Evolutionary conservation across 2,888 invertebrate genomes (phyloP).

Genomic region (Galeruca laticollis): DNA sequence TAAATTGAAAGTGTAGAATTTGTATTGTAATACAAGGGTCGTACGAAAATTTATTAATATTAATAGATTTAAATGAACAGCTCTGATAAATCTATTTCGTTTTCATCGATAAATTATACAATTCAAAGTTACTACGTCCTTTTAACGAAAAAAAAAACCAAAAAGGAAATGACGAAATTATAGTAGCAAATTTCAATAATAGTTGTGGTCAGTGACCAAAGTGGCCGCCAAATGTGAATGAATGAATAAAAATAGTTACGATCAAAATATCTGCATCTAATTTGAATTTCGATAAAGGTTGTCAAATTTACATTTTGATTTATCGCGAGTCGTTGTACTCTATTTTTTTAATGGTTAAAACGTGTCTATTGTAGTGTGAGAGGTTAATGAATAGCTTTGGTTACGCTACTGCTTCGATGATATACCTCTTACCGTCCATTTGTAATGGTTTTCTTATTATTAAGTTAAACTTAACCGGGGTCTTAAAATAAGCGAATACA

Average conservation of each 20-base stretch:
- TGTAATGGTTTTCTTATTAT: conserved; percentile 13
- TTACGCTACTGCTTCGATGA: conserved; percentile 2
- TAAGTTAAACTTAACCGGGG: neutral
- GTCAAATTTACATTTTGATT: neutral
- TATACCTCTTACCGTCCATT: conserved; percentile 16
- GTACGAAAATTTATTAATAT: neutral
- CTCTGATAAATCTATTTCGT: neutral
- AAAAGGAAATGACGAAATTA: neutral
- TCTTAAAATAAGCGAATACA: conserved; percentile 17
- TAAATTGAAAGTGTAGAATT: too few relatives aligned
- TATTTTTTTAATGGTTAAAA: too few relatives aligned
- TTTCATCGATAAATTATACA: neutral
- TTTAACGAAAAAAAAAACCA: neutral
- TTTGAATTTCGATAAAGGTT: neutral
- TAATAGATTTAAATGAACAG: neutral
- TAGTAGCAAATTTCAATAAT: neutral
- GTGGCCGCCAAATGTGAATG: conserved; percentile 2
- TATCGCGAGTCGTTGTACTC: neutral
- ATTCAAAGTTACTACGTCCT: too few relatives aligned
- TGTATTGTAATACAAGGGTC: neutral
- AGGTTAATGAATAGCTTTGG: neutral
- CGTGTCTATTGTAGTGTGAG: neutral
- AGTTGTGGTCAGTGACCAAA: conserved; percentile 8
- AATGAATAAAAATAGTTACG: conserved; percentile 3
- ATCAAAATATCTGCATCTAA: neutral